Conservation (phyloP, 2,113 vertebrate genomes). For the Xerus inauris region DNA sequence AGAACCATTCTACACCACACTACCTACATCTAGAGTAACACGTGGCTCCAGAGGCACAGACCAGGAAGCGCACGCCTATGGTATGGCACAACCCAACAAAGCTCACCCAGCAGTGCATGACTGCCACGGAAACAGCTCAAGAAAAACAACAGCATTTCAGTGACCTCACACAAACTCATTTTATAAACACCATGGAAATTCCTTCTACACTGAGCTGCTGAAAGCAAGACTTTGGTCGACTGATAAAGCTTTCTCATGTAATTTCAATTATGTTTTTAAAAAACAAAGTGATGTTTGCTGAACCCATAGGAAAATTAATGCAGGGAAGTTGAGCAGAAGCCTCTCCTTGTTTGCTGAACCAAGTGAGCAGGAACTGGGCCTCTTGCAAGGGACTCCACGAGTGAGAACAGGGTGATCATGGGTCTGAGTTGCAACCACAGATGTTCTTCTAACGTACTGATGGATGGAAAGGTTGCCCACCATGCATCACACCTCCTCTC, state of each 20-base stretch:
- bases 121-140: conserved; percentile 13
- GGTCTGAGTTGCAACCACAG: not conserved
- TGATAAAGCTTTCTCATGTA: conserved; percentile 22
- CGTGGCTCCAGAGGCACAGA: not conserved
- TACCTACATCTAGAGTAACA: not conserved
- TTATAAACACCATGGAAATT: conserved; percentile 65
- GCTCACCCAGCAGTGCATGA: not conserved
- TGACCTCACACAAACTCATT: conserved; percentile 55
- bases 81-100: conserved; percentile 15
- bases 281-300: not conserved
- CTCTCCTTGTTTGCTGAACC: not conserved
- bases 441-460: not conserved
- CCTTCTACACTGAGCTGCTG: not conserved
- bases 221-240: conserved; percentile 55
- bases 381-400: not conserved
- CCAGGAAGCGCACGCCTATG: not conserved
- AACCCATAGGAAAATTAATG: conserved; percentile 6
- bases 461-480: not conserved
- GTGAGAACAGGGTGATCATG: not conserved
- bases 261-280: conserved; percentile 14
- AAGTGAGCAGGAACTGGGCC: not conserved
- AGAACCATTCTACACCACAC: not conserved
- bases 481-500: not conserved
- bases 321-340: not conserved
- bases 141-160: not conserved